phyloP scores from a whole-genome alignment of 2,888 invertebrate species.

The Drosophila borealis region DNA sequence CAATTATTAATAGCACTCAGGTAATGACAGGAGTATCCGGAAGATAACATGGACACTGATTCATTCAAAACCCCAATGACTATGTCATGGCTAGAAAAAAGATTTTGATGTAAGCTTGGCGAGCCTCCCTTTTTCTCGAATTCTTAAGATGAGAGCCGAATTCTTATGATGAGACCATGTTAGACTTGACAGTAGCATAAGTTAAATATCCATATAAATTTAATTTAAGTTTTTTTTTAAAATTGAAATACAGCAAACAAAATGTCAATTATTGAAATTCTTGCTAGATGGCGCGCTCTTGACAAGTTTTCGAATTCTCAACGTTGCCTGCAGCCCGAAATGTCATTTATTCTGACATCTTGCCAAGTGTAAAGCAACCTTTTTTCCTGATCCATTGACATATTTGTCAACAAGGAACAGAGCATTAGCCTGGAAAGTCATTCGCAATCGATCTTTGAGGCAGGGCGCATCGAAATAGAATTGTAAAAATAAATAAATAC shows the following conservation, averaged over 20 bases:
- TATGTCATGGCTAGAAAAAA: slow-evolving; percentile 6
- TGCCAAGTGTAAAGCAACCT: background rate
- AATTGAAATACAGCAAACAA: too few species aligned
- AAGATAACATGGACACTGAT: slow-evolving; percentile 20
- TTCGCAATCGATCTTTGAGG: slow-evolving; percentile 15
- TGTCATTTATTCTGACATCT: slow-evolving; percentile 18
- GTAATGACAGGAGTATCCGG: slow-evolving; percentile 15
- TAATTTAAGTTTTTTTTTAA: too few species aligned
- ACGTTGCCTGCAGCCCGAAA: background rate
- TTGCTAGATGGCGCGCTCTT: background rate
- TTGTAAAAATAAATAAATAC: background rate
- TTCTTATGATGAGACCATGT: too few species aligned
- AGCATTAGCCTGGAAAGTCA: slow-evolving; percentile 3
- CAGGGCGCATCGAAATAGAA: slow-evolving; percentile 1
- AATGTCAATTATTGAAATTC: background rate
- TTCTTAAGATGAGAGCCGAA: too few species aligned
- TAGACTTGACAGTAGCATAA: too few species aligned
- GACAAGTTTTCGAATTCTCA: background rate
- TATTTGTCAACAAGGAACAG: background rate
- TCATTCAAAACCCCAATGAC: background rate
- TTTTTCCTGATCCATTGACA: slow-evolving; percentile 15
- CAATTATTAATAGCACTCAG: background rate
- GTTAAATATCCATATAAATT: too few species aligned
- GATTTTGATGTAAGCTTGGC: background rate
- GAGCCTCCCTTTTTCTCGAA: background rate